Evolutionary conservation across 2,113 vertebrate genomes (phyloP).

Genomic region (Ginglymostoma cirratum): DNA sequence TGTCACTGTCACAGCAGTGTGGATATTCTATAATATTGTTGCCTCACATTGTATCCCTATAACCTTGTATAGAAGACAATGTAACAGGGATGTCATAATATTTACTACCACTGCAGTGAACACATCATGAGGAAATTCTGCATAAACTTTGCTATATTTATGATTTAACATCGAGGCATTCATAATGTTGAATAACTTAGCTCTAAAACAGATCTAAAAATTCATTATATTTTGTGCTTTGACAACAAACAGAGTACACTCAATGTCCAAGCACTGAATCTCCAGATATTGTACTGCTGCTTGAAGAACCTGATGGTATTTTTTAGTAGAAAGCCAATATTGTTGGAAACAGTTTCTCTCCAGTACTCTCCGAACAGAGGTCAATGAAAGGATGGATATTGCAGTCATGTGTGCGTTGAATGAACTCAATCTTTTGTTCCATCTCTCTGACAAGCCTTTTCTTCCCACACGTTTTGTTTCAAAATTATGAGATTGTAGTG

Average conservation of each 20-base stretch:
- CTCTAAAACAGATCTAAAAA: background rate
- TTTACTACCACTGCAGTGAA: background rate
- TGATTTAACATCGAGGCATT: background rate
- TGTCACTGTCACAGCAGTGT: no score
- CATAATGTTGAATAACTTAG: background rate
- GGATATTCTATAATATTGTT: background rate
- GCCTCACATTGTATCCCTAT: background rate
- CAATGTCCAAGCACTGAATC: background rate
- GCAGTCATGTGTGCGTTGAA: background rate
- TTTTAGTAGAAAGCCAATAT: conserved; percentile 5
- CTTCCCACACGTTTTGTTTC: background rate
- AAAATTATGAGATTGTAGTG: background rate
- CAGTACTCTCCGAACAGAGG: background rate
- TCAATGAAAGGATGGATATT: background rate
- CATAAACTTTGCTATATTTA: background rate
- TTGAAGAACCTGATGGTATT: background rate
- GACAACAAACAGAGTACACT: background rate
- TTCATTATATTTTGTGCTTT: background rate
- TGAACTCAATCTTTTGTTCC: background rate
- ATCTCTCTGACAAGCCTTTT: background rate
- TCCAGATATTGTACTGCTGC: background rate
- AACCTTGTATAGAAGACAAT: background rate
- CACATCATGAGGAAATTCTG: background rate
- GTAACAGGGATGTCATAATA: background rate
- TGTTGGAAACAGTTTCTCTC: background rate